Evolutionary conservation across 2,888 invertebrate genomes (phyloP), one percentile per base, ranked within the genome.

Genomic region (Pinctada fucata): DNA sequence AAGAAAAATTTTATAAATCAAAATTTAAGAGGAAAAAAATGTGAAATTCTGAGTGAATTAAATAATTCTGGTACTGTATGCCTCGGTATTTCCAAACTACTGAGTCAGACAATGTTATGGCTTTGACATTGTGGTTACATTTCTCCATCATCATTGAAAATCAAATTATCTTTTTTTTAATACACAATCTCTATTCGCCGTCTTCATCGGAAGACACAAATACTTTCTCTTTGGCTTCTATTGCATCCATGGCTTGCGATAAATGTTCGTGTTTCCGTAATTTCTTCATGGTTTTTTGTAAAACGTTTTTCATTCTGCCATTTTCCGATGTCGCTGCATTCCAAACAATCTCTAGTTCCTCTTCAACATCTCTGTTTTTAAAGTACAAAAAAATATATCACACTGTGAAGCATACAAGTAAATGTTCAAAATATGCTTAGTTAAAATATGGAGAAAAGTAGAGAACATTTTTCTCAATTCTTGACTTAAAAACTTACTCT

Each of bases 311-410:
- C 84, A 92, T 89, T 48, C 88, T 81, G 8, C 84, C 85, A 85
- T 92, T 92, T 80, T 92, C 92, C 4, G 88, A 85, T 31, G 84
- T 88, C 16, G 91, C 91, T 48, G 90, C 89, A 76, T 91, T 90
- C 92, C 92, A 92, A 85, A 92, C 87, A 3, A 88, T 85, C 79
- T 92, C 92, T 67, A 92, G 79, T 78, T 92, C 90, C 52, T 89
- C 88, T 74, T 92, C 92, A 3, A 91, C 82, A 48, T 88, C 86
- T 81, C 92, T 92, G 86, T n/a, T 83, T 31, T 31, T 31, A 86
- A 8, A 66, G 65, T n/a, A 66, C 63, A 13, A 58, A 58, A 4
- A 67, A 45, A 31, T 66, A 31, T 31, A 31, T 31, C 31, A 31
- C 31, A 31, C 31, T 31, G 31, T 31, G 31, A 31, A 31, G 31